These are phyloP conservation scores for Thalassarche chlororhynchos DNA, from an alignment of 2,113 vertebrate genomes.

Conservation along the genomic window DNA sequence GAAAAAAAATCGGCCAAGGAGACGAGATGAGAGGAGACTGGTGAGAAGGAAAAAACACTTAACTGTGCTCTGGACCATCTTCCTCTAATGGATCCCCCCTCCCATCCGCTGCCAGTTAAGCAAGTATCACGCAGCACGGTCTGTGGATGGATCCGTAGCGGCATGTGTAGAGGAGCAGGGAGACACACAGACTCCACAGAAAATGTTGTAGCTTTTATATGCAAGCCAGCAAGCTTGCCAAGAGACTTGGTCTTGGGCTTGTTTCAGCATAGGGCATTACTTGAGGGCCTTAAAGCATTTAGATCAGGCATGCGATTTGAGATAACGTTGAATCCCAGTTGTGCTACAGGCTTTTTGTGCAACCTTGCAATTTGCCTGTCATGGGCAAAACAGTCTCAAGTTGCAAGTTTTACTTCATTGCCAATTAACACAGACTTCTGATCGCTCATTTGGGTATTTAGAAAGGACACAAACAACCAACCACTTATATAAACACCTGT, in stretches of 20 bases:
- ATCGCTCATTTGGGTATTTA: neutral
- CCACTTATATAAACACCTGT: neutral
- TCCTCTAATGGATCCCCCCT: neutral
- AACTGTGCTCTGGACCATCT: neutral
- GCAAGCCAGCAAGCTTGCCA: neutral
- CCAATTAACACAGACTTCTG: neutral
- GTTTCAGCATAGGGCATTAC: neutral
- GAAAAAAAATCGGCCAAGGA: neutral
- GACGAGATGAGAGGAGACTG: neutral
- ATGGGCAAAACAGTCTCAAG: neutral
- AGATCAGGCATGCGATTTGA: fast-evolving
- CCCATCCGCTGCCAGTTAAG: neutral
- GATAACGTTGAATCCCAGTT: neutral
- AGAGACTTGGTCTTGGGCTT: neutral
- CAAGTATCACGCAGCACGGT: neutral
- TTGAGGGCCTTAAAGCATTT: neutral
- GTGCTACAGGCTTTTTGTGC: neutral
- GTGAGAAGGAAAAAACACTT: neutral
- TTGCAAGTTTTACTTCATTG: neutral
- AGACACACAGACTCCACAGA: neutral
- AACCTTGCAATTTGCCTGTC: neutral
- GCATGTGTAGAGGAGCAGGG: neutral
- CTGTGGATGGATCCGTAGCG: fast-evolving
- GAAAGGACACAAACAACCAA: neutral
- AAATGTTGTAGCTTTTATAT: neutral